Percentiles rank a stretch among this genome's conserved stretches.
Evolutionary conservation across 1,140 invertebrate species (phyloP).

Genomic region (Solenopsis fugax): DNA sequence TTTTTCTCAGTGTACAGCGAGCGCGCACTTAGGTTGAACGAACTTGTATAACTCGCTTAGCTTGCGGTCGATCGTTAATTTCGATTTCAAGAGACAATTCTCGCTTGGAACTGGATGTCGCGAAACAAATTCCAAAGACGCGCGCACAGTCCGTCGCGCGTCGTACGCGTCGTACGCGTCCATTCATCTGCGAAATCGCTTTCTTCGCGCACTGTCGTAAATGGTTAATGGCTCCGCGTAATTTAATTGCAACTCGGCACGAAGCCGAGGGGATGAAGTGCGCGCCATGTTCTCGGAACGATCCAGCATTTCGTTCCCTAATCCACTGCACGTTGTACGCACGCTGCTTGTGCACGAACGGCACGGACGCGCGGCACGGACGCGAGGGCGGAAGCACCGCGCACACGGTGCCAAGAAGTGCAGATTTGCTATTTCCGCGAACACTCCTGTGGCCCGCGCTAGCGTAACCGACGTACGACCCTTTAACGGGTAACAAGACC

Average conservation of each 20-base stretch:
- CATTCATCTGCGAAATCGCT: conserved; percentile 55
- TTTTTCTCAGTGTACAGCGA: no score
- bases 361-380: background rate
- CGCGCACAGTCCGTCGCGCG: no score
- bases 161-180: background rate
- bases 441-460: conserved; percentile 34
- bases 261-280: conserved; percentile 48
- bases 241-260: conserved; percentile 69
- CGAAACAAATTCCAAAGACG: conserved; percentile 20
- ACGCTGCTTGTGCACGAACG: background rate
- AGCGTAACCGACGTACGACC: conserved; percentile 71
- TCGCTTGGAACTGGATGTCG: background rate
- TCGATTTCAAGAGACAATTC: background rate
- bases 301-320: conserved; percentile 44
- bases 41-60: background rate
- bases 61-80: conserved; percentile 3
- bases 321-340: conserved; percentile 59
- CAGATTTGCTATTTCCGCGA: conserved; percentile 73
- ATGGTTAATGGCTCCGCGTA: conserved; percentile 68
- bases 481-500: conserved; percentile 77
- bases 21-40: background rate
- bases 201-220: conserved; percentile 63
- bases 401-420: conserved; percentile 47
- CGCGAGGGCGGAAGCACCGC: background rate
- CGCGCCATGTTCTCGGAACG: conserved; percentile 24